Percentiles rank a stretch among this genome's conserved stretches.
phyloP scores from a whole-genome alignment of 2,888 invertebrate species.

The Nephrotoma guestfalica region DNA sequence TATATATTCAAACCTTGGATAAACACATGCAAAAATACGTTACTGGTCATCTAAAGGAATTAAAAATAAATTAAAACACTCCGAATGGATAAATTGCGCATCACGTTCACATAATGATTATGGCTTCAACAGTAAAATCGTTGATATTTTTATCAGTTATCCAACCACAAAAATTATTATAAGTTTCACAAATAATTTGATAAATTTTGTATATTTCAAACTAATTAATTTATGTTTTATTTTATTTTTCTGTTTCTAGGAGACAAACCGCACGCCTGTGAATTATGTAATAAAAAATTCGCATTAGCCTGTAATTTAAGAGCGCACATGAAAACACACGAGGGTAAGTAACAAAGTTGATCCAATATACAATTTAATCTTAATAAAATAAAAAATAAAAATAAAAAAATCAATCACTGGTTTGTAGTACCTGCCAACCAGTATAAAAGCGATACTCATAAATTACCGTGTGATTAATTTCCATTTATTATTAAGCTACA shows the following conservation, averaged over 20 bases:
- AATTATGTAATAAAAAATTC: slow-evolving; percentile 54
- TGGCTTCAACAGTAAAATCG: too few relatives aligned
- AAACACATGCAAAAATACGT: too few relatives aligned
- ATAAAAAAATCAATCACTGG: neutral
- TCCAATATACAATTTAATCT: neutral
- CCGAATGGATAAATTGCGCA: too few relatives aligned
- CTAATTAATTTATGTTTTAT: neutral
- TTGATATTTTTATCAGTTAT: too few relatives aligned
- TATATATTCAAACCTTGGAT: too few relatives aligned
- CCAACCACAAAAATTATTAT: too few relatives aligned
- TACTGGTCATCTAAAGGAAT: too few relatives aligned
- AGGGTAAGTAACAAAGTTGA: slow-evolving; percentile 34
- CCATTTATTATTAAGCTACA: neutral
- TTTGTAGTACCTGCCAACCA: neutral
- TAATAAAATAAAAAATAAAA: neutral
- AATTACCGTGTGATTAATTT: neutral
- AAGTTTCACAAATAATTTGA: too few relatives aligned
- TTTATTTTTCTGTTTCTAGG: slow-evolving; percentile 30
- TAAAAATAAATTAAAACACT: too few relatives aligned
- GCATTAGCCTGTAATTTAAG: slow-evolving; percentile 56
- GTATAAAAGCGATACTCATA: neutral
- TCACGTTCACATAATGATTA: too few relatives aligned
- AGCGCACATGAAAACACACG: slow-evolving; percentile 60
- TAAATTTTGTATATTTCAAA: neutral
- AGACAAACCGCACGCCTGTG: slow-evolving; percentile 57